Conservation (phyloP, 2,113 vertebrate species). For the Epinephelus fuscoguttatus region DNA sequence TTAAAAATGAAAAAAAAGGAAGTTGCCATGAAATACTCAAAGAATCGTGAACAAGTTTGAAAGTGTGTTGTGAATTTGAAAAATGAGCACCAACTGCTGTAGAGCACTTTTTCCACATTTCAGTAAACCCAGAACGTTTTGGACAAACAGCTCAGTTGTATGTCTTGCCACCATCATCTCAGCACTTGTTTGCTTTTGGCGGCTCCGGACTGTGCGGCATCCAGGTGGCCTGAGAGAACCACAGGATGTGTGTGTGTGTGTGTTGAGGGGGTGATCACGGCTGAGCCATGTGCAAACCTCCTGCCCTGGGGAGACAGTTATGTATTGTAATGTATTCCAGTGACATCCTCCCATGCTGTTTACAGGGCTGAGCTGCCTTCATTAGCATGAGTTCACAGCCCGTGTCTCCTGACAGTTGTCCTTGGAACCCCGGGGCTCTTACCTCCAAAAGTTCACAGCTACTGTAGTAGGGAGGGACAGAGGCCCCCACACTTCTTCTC, state of each 20-base stretch:
- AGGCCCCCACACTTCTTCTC: slow-evolving; percentile 49
- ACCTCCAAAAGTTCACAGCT: slow-evolving; percentile 81
- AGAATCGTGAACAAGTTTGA: not conserved
- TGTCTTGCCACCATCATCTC: slow-evolving; percentile 31
- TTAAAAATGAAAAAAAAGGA: slow-evolving; percentile 9
- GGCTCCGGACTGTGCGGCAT: slow-evolving; percentile 44
- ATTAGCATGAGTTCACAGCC: slow-evolving; percentile 87
- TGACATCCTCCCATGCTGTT: slow-evolving; percentile 86
- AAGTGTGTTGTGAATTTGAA: slow-evolving; percentile 18
- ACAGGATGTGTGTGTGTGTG: not conserved
- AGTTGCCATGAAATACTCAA: not conserved
- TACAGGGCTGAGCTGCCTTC: slow-evolving; percentile 85
- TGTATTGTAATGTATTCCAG: slow-evolving; percentile 89
- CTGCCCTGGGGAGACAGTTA: slow-evolving; percentile 85
- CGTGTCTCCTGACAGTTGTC: slow-evolving; percentile 86
- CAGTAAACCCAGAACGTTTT: slow-evolving; percentile 6
- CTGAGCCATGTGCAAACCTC: slow-evolving; percentile 69
- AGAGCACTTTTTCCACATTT: slow-evolving; percentile 24
- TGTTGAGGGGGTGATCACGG: slow-evolving; percentile 32
- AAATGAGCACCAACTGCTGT: slow-evolving; percentile 11
- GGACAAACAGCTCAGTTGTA: slow-evolving; percentile 18
- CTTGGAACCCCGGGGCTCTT: slow-evolving; percentile 83
- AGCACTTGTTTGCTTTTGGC: slow-evolving; percentile 42
- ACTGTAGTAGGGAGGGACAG: slow-evolving; percentile 63
- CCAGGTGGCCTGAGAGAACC: slow-evolving; percentile 68